These are phyloP conservation scores for Vanacampus margaritifer DNA, from an alignment of 2,113 vertebrate species.

Conservation along the genomic window DNA sequence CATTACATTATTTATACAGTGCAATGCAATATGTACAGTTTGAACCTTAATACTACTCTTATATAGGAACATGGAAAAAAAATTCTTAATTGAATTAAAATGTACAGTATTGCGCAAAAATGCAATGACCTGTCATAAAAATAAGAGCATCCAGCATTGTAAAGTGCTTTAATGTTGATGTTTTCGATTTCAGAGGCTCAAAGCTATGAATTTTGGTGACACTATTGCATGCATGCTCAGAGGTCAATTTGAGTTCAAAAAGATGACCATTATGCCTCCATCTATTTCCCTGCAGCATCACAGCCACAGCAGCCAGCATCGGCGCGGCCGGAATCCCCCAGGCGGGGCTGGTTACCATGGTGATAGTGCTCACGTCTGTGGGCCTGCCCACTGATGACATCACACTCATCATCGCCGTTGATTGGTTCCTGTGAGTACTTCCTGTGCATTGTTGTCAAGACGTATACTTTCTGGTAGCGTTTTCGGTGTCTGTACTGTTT, in stretches of 20 bases:
- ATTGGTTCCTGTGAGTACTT: slow-evolving; percentile 98
- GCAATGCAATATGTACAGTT: no score
- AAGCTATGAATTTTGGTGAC: slow-evolving; percentile 1
- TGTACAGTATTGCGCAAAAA: no score
- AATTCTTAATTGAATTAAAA: no score
- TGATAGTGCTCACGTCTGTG: slow-evolving; percentile 95
- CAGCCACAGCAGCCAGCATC: slow-evolving; percentile 94
- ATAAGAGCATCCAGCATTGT: no score
- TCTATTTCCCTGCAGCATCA: slow-evolving; percentile 77
- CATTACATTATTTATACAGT: neutral
- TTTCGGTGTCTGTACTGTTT: neutral
- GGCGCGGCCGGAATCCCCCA: slow-evolving; percentile 97
- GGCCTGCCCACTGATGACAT: slow-evolving; percentile 96
- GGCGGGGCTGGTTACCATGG: slow-evolving; percentile 96
- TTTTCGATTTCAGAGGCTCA: neutral
- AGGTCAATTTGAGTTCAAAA: slow-evolving; percentile 1
- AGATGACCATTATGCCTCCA: neutral
- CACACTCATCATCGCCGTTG: slow-evolving; percentile 92
- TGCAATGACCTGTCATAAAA: no score
- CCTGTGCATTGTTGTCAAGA: neutral
- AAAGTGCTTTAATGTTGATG: no score
- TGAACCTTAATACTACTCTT: no score
- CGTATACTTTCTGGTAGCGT: neutral
- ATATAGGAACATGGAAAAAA: no score
- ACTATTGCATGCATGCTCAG: neutral